Conservation (phyloP, 2,113 vertebrate species). For the Crypturellus undulatus region DNA sequence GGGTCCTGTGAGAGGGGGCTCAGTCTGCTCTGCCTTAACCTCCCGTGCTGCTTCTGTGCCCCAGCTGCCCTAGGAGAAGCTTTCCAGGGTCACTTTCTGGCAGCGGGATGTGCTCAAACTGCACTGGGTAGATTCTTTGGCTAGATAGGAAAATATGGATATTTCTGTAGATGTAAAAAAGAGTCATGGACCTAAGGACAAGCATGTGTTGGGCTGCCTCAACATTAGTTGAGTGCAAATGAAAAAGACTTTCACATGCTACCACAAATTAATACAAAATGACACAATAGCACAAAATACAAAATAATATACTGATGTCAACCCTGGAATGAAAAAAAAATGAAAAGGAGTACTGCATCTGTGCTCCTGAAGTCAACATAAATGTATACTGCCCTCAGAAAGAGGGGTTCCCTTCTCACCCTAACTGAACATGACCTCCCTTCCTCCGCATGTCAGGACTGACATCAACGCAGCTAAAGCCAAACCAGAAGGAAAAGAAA, state of each 20-base stretch:
- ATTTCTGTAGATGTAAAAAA: not conserved
- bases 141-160: not conserved
- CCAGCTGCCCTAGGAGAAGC: too few relatives aligned
- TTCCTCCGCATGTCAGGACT: not conserved
- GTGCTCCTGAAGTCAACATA: not conserved
- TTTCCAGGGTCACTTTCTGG: not conserved
- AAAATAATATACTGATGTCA: not conserved
- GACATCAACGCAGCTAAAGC: not conserved
- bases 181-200: not conserved
- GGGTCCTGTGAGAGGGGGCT: not conserved
- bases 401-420: not conserved
- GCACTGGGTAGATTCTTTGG: not conserved
- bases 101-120: not conserved
- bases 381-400: rapidly evolving
- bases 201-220: not conserved
- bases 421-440: rapidly evolving
- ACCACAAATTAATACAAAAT: not conserved
- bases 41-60: too few relatives aligned
- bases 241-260: not conserved
- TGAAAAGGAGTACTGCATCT: not conserved
- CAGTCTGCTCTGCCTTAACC: not conserved
- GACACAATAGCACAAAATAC: too few relatives aligned
- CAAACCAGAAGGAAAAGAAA: not conserved
- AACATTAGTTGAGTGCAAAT: not conserved
- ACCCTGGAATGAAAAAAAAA: not conserved